Evolutionary conservation across 2,888 invertebrate species (phyloP).

Genomic region (Nineta flava): DNA sequence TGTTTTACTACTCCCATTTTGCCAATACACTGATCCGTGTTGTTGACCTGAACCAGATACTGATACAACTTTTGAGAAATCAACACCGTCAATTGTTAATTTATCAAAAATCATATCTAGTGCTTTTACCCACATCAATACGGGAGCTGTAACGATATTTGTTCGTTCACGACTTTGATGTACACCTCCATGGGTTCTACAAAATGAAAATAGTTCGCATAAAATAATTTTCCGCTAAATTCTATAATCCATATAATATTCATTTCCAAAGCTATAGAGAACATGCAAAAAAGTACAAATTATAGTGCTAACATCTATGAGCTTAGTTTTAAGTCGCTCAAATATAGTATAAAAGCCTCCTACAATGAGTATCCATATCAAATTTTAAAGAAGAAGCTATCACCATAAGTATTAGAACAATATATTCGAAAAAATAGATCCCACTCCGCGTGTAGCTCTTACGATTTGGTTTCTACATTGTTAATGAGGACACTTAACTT

Average conservation of each 20-base stretch:
- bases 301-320: no score
- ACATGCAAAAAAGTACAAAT: background rate
- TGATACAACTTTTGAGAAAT: constrained; percentile 66
- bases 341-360: background rate
- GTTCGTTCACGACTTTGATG: constrained; percentile 32
- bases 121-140: constrained; percentile 91
- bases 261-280: no score
- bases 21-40: constrained; percentile 97
- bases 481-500: no score
- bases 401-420: no score
- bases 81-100: constrained; percentile 63
- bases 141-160: constrained; percentile 56
- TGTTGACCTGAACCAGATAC: constrained; percentile 93
- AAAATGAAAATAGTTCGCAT: constrained; percentile 7
- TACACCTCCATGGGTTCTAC: constrained; percentile 46
- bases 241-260: no score
- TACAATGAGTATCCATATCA: no score
- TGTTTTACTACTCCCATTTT: constrained; percentile 48
- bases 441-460: background rate
- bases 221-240: background rate
- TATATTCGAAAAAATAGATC: background rate
- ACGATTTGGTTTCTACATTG: no score
- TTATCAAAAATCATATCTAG: constrained; percentile 80
- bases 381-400: no score
- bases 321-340: no score